Evolutionary conservation across 1,140 invertebrate genomes (phyloP), one percentile per base, ranked within the genome.

Genomic region (Lordiphosa stackelbergi): DNA sequence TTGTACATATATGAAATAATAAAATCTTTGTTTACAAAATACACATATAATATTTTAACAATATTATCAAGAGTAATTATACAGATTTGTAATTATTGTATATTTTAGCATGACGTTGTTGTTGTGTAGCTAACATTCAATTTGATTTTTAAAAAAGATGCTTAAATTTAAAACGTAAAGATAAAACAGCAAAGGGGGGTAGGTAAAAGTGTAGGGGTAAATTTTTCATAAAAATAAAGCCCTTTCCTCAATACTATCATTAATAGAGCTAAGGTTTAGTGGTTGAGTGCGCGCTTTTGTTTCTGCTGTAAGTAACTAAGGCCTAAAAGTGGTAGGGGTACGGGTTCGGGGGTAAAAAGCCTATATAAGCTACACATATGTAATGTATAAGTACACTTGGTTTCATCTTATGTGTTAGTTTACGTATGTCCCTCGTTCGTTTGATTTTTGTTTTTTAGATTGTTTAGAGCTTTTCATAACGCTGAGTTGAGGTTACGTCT

Each of bases 401-500:
- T 70, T 73, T 64, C 68, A 73, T 75, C 41, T 57, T 53, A 43
- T 47, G 37, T 52, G 51, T 56, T 56, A 46, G 22, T 62, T 43
- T 56, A 58, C 45, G 64, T 37, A 62, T 74, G 42, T 53, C 48
- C 48, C 52, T 65, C 48, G 57, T 62, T 78, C 70, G 74, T 69
- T 69, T 52, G 51, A 56, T 68, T 53, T 68, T 16, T 41, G n/a
- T n/a, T 34, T 41, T 34, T 59, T 49, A 48, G 62, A 41, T 52
- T 55, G 52, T 78, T 93, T 93, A 94, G 90, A 95, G 93, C 91
- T 95, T 95, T 92, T 95, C 94, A 90, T 95, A 95, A 90, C 94
- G 94, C 91, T 94, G 93, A 90, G 93, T 91, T 90, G 93, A 93
- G 90, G 92, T 94, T 90, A 95, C 93, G 90, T 95, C 94, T 95